phyloP scores from a whole-genome alignment of 2,113 vertebrate species.

The Mustela nigripes region DNA sequence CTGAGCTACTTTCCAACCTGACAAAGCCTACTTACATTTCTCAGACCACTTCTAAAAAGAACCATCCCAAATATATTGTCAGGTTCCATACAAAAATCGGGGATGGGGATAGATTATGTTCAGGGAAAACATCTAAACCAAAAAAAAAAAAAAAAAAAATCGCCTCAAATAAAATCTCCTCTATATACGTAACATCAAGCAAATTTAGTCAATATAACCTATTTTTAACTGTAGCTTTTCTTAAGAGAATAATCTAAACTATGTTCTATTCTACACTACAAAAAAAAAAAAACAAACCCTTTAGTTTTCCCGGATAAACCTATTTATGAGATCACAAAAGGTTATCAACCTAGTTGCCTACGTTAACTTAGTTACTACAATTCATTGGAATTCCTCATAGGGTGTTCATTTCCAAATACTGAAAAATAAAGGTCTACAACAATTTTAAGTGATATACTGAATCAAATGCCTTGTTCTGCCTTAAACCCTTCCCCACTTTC shows the following conservation, averaged over 20 bases:
- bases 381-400: not conserved
- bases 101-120: not conserved
- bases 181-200: not conserved
- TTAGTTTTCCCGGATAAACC: not conserved
- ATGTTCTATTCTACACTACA: not conserved
- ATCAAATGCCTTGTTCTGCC: not conserved
- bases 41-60: slow-evolving; percentile 42
- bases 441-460: slow-evolving; percentile 33
- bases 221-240: not conserved
- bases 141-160: not conserved
- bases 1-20: not conserved
- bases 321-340: slow-evolving; percentile 22
- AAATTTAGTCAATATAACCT: not conserved
- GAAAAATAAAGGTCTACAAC: not conserved
- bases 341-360: not conserved
- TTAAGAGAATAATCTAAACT: not conserved
- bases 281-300: not conserved
- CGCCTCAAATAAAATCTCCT: not conserved
- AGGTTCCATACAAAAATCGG: not conserved
- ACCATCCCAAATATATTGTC: not conserved
- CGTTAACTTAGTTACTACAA: not conserved
- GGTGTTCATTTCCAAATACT: not conserved
- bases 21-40: slow-evolving; percentile 24
- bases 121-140: slow-evolving; percentile 7
- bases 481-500: not conserved